Percentiles rank a stretch among this genome's conserved stretches.
These are phyloP conservation scores for Pseudochirops cupreus DNA, from an alignment of 2,797 vertebrate genomes.

Conservation along the genomic window DNA sequence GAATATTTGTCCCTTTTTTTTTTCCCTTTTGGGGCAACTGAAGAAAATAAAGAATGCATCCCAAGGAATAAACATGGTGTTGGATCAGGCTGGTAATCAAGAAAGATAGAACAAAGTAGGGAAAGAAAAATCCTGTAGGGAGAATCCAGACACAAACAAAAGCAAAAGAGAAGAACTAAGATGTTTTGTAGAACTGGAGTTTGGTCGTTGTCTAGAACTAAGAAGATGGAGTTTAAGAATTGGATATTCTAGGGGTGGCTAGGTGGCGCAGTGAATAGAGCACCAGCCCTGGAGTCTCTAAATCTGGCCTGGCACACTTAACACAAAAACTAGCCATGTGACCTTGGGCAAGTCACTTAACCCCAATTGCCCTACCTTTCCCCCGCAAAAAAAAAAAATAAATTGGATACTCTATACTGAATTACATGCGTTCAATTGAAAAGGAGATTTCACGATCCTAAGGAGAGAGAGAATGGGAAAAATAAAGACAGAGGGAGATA, in stretches of 20 bases:
- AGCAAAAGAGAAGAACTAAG: not conserved
- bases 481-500: not conserved
- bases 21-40: not conserved
- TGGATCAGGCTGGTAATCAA: not conserved
- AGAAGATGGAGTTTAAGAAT: not conserved
- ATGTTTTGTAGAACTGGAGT: not conserved
- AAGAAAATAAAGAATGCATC: not conserved
- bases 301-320: too few species aligned
- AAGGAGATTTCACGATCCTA: not conserved
- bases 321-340: too few species aligned
- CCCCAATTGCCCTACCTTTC: too few species aligned
- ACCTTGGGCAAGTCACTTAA: too few species aligned
- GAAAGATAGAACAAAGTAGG: not conserved
- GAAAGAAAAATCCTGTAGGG: not conserved
- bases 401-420: too few species aligned
- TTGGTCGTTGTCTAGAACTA: not conserved
- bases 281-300: too few species aligned
- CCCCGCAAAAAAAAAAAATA: too few species aligned
- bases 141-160: not conserved
- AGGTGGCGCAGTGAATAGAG: too few species aligned
- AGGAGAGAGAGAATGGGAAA: not conserved
- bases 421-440: not conserved
- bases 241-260: too few species aligned
- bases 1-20: not conserved
- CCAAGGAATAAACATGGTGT: not conserved